Evolutionary conservation across 2,888 invertebrate genomes (phyloP), one percentile per base, ranked within the genome.

Genomic region (Limnephilus lunatus): DNA sequence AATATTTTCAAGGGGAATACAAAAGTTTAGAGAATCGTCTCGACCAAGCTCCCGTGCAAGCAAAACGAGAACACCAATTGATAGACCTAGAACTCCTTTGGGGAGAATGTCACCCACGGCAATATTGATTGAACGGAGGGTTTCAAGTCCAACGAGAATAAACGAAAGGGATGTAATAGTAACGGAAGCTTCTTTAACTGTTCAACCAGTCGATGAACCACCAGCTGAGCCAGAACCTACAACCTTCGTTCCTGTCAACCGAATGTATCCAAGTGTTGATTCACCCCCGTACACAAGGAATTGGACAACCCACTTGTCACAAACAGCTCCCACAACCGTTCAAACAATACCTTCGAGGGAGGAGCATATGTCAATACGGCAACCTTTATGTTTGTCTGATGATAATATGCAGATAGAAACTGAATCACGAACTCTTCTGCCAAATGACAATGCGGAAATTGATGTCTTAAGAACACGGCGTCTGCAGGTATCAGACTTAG

Each of bases 401-500:
- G 87, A 87, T 19, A 30, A 68, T 53, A 68, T 25, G 15, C 2
- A 7, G 32, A 25, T 53, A 9, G 53, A 68, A 68, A 15, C 53
- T 1, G 87, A 93, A 91, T 85, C 92, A 90, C 68, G 93, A 93
- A 91, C 94, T n/a, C 53, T 91, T 91, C 81, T 87, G 11, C 48
- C 81, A 31, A 81, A 81, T 48, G n/a, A 32, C 9, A 81, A 31
- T 94, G 68, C 92, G 48, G 95, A 95, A 94, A 94, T 95, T 32
- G 95, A 95, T 91, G 93, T 95, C n/a, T 93, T 96, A 4, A 95
- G 95, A 94, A 97, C 97, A 88, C 96, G 97, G 94, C 96, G 97
- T 94, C 95, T 98, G 81, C 97, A 98, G 94, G 97, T 98, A 1
- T 96, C 96, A 44, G 98, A 98, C 94, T 96, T 98, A 93, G 98